Percentiles rank a stretch among this genome's conserved stretches.
Evolutionary conservation across 2,113 vertebrate species (phyloP).

Genomic region (Lonchura striata): DNA sequence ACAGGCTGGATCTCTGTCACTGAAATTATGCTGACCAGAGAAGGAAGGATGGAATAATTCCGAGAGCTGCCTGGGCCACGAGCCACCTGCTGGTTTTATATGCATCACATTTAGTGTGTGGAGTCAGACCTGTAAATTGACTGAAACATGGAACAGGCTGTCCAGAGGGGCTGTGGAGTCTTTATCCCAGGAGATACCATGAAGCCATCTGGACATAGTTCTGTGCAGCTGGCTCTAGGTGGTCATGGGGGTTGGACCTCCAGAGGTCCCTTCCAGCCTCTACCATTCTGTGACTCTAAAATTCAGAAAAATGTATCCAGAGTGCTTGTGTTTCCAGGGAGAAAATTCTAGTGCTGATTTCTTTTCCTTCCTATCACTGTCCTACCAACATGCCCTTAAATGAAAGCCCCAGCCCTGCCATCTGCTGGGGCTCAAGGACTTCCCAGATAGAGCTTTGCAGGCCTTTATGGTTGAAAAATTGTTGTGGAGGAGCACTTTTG

Average conservation of each 20-base stretch:
- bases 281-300: not conserved
- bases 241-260: not conserved
- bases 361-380: not conserved
- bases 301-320: not conserved
- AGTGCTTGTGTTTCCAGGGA: not conserved
- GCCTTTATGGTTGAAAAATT: not conserved
- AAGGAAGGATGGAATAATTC: not conserved
- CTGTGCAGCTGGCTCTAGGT: not conserved
- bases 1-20: not conserved
- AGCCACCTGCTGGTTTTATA: not conserved
- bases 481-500: not conserved
- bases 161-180: not conserved
- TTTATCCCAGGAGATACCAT: not conserved
- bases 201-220: not conserved
- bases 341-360: not conserved
- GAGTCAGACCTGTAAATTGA: not conserved
- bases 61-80: not conserved
- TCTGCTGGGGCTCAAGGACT: conserved; percentile 13
- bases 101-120: not conserved
- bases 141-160: not conserved
- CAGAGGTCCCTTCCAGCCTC: not conserved
- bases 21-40: not conserved
- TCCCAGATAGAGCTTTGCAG: not conserved
- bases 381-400: not conserved
- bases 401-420: not conserved